Evolutionary conservation across 2,797 vertebrate genomes (phyloP), one percentile per base, ranked within the genome.

Genomic region (Pipistrellus pygmaeus): DNA sequence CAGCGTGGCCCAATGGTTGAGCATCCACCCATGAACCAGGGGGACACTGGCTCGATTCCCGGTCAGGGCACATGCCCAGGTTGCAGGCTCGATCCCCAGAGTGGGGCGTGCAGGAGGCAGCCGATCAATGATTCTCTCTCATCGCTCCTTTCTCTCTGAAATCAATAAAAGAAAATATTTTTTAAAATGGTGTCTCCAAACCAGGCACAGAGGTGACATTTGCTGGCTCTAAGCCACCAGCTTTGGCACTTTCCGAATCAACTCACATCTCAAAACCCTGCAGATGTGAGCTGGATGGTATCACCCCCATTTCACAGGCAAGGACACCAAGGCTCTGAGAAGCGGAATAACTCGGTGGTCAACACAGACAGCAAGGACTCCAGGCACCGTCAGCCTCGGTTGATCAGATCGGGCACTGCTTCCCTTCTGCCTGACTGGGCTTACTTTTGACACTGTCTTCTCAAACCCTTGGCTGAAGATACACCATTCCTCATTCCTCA

Each of bases 211-310:
- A 17, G 2, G 0, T 6, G 51, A 62, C 48, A 20, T 55, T 14
- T 9, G 10, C 27, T 32, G 3, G 48, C n/a, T 57, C 18, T 5
- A 35, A 77, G 72, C 41, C 46, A 5, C 60, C 2, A 41, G 78
- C 38, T 17, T 13, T 20, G 25, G 14, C 27, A 15, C n/a, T 69
- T 76, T 60, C 14, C 38, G 10, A 18, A 14, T 38, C 23, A 76
- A 32, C 6, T 38, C 57, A n/a, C 14, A 21, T 35, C 57, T 41
- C 60, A 32, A 68, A 66, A 27, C 41, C 20, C 10, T 1, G 1
- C 5, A 20, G 38, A 55, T n/a, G 1, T 0, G 4, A 51, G 57
- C 44, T 12, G 5, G 62, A 4, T 11, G 27, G 38, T 1, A 14
- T 15, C 5, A 14, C 30, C 20, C 20, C 21, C 69, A 27, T 44